Percentiles rank a stretch among this genome's conserved stretches.
These are phyloP conservation scores for Girardinus metallicus DNA, from an alignment of 2,797 vertebrate genomes.

Conservation along the genomic window DNA sequence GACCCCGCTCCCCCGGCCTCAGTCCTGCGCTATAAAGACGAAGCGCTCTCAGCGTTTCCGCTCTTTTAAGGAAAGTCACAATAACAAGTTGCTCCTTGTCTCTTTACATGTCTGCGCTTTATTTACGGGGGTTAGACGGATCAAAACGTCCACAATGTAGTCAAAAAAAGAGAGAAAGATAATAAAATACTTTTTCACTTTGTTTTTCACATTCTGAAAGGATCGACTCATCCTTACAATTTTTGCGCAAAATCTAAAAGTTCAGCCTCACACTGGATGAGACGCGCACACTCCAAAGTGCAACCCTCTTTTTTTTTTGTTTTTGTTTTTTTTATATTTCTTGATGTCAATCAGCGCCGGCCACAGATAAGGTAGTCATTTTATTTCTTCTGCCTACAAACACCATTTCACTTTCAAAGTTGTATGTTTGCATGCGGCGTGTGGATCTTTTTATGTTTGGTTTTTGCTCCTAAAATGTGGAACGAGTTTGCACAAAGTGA, in stretches of 20 bases:
- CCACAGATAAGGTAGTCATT: not conserved
- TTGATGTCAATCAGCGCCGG: not conserved
- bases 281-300: constrained; percentile 1
- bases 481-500: constrained; percentile 36
- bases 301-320: not conserved
- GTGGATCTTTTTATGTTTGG: not conserved
- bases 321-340: not conserved
- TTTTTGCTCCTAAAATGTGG: constrained; percentile 18
- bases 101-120: not conserved
- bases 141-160: not conserved
- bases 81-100: constrained; percentile 1
- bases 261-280: constrained; percentile 7
- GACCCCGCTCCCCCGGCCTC: constrained; percentile 15
- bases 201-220: not conserved
- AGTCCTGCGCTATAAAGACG: not conserved
- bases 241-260: not conserved
- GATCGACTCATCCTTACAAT: constrained; percentile 15
- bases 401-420: not conserved
- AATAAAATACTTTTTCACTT: not conserved
- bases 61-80: constrained; percentile 14
- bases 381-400: not conserved
- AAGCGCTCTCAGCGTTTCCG: not conserved
- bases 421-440: not conserved
- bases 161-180: constrained; percentile 9
- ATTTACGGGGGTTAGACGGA: constrained; percentile 5